Percentiles rank a stretch among this genome's conserved stretches.
These are phyloP conservation scores for Lymantria monacha DNA, from an alignment of 2,888 invertebrate genomes.

Conservation along the genomic window DNA sequence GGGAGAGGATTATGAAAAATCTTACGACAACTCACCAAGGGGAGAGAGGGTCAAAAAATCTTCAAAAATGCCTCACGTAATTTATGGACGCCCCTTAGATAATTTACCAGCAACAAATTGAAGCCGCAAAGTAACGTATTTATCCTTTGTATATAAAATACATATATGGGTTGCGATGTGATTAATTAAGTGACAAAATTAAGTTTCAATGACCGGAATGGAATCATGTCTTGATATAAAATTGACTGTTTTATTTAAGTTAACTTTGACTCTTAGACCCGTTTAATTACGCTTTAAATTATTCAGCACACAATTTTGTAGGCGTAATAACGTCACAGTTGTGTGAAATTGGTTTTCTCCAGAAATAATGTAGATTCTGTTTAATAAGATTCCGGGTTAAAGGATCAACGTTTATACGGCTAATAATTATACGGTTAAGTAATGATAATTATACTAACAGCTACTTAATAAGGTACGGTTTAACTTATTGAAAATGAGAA, in stretches of 20 bases:
- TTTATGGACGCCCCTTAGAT: no score
- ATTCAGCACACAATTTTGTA: constrained; percentile 2
- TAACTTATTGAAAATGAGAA: no score
- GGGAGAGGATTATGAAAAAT: no score
- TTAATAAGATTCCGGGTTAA: neutral
- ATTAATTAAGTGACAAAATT: neutral
- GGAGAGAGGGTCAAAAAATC: no score
- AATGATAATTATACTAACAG: neutral
- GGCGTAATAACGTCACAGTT: neutral
- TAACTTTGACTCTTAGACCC: constrained; percentile 1
- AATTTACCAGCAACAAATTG: no score
- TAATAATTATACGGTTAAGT: neutral
- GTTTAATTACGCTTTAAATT: constrained; percentile 11
- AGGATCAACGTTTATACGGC: neutral
- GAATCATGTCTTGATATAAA: constrained; percentile 1
- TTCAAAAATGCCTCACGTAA: no score
- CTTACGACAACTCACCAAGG: no score
- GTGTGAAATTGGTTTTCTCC: constrained; percentile 1
- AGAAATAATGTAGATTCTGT: neutral
- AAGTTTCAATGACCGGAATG: neutral
- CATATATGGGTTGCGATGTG: neutral
- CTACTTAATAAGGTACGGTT: no score
- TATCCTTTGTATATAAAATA: neutral
- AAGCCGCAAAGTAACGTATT: no score
- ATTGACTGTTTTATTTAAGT: constrained; percentile 2